These are phyloP conservation scores for Bagarius yarrelli DNA, from an alignment of 2,113 vertebrate species.

Conservation along the genomic window DNA sequence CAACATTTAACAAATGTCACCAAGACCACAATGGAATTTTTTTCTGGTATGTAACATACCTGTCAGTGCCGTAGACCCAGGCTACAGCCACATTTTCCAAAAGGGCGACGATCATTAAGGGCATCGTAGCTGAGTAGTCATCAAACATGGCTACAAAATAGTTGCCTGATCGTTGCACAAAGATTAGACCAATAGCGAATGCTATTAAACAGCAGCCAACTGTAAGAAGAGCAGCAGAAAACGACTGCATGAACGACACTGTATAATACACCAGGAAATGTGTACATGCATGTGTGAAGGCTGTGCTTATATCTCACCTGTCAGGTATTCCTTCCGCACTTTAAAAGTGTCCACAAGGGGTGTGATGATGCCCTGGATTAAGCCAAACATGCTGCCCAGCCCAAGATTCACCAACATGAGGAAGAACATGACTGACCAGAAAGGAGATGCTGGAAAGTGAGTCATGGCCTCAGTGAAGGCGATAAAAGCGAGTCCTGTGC, in stretches of 20 bases:
- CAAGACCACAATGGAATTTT: no score
- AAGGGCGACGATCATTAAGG: slow-evolving; percentile 89
- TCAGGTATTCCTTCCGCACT: slow-evolving; percentile 92
- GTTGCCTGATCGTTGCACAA: slow-evolving; percentile 95
- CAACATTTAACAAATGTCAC: no score
- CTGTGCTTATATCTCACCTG: slow-evolving; percentile 62
- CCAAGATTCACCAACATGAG: slow-evolving; percentile 96
- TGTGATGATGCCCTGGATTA: slow-evolving; percentile 93
- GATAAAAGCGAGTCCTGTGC: slow-evolving; percentile 95
- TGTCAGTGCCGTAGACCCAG: slow-evolving; percentile 91
- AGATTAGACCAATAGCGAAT: slow-evolving; percentile 89
- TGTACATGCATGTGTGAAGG: not conserved
- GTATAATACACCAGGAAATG: not conserved
- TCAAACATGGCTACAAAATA: slow-evolving; percentile 98
- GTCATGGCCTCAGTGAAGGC: slow-evolving; percentile 99
- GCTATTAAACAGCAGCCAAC: slow-evolving; percentile 87
- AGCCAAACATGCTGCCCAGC: slow-evolving; percentile 97
- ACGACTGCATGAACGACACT: slow-evolving; percentile 32
- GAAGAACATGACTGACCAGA: slow-evolving; percentile 99
- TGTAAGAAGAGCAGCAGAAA: slow-evolving; percentile 72
- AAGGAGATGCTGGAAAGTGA: slow-evolving; percentile 92
- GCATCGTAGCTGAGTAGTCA: slow-evolving; percentile 94
- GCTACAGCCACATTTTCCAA: slow-evolving; percentile 91
- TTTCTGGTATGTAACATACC: slow-evolving; percentile 71
- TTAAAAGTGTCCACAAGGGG: slow-evolving; percentile 93